phyloP scores from a whole-genome alignment of 2,113 vertebrate genomes.

The Cryptotis parvus region DNA sequence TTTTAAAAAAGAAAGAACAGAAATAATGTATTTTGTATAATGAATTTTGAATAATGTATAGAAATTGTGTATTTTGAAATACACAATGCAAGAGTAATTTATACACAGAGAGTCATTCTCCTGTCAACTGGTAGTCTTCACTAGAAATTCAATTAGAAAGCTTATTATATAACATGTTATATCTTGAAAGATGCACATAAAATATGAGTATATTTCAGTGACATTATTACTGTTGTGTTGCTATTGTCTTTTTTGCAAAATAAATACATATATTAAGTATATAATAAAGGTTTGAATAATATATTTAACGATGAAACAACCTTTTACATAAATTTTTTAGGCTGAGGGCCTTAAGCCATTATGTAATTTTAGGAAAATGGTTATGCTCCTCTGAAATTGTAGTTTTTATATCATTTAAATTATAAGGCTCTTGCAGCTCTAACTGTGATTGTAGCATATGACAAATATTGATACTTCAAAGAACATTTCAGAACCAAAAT shows the following conservation, averaged over 20 bases:
- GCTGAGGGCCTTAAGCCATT: background rate
- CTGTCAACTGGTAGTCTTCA: slow-evolving; percentile 19
- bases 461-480: slow-evolving; percentile 14
- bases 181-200: slow-evolving; percentile 40
- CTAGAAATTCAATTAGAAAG: background rate
- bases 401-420: background rate
- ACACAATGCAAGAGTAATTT: background rate
- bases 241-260: background rate
- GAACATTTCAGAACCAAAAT: background rate
- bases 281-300: background rate
- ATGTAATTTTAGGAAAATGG: slow-evolving; percentile 7
- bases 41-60: too few species aligned
- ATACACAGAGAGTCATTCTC: slow-evolving; percentile 8
- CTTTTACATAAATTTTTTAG: slow-evolving; percentile 48
- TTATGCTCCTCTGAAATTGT: background rate
- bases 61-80: too few species aligned
- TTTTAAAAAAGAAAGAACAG: slow-evolving; percentile 60
- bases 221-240: background rate
- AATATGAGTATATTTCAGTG: background rate
- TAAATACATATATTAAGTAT: background rate
- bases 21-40: too few species aligned
- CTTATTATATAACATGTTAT: background rate
- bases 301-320: slow-evolving; percentile 1
- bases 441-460: background rate
- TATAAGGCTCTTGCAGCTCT: background rate